Evolutionary conservation across 1,140 invertebrate genomes (phyloP).

Genomic region (Zaprionus gabonicus): DNA sequence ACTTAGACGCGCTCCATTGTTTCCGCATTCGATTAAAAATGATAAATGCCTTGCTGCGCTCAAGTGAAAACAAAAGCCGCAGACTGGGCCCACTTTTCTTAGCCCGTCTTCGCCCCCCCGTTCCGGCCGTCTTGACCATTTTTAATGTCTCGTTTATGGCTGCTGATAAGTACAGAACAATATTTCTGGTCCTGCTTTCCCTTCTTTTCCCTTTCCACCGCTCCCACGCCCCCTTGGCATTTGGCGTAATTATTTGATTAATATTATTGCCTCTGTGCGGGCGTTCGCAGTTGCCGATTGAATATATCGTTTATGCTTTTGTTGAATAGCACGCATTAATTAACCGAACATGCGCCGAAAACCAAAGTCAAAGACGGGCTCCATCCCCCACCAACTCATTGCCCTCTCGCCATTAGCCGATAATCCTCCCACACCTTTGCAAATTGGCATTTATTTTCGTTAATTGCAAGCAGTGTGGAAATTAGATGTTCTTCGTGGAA

Average conservation of each 20-base stretch:
- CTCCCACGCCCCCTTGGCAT: not conserved
- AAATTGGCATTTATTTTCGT: conserved; percentile 49
- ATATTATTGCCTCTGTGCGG: conserved; percentile 68
- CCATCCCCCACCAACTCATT: not conserved
- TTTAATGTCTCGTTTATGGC: conserved; percentile 78
- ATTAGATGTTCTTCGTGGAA: conserved; percentile 65
- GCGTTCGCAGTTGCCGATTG: conserved; percentile 44
- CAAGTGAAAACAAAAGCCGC: conserved; percentile 59
- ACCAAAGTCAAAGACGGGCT: conserved; percentile 57
- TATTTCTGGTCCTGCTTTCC: conserved; percentile 15
- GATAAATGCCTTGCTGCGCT: conserved; percentile 76
- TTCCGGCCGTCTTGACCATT: conserved; percentile 48
- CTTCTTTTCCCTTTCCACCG: not conserved
- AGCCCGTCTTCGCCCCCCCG: not conserved
- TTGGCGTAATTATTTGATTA: conserved; percentile 79
- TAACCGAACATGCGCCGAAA: conserved; percentile 49
- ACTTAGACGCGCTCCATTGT: conserved; percentile 81
- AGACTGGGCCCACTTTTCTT: conserved; percentile 30
- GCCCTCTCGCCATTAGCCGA: not conserved
- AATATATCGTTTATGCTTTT: conserved; percentile 82
- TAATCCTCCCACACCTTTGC: not conserved
- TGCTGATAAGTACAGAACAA: conserved; percentile 68
- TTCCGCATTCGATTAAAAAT: conserved; percentile 83
- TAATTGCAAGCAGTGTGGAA: conserved; percentile 63
- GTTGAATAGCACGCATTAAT: conserved; percentile 80